Evolutionary conservation across 2,113 vertebrate genomes (phyloP).

Genomic region (Corapipo altera): DNA sequence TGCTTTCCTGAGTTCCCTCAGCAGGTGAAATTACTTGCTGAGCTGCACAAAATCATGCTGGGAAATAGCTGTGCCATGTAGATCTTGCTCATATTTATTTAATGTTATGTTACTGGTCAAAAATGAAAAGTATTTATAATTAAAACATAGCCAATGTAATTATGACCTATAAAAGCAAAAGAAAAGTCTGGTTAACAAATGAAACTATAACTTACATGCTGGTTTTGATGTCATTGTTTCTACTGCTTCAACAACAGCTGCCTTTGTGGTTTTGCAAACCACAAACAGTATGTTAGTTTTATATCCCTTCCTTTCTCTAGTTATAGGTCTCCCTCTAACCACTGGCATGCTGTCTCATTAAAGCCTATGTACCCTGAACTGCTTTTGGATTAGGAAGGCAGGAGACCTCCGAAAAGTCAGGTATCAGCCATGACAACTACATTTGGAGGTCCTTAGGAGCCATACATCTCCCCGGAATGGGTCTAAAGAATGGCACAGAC

Average conservation of each 20-base stretch:
- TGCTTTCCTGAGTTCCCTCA: conserved; percentile 31
- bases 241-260: neutral
- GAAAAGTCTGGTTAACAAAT: conserved; percentile 13
- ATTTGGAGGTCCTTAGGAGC: neutral
- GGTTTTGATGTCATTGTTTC: neutral
- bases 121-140: conserved; percentile 44
- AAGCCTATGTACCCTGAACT: neutral
- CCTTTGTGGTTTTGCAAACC: conserved; percentile 1
- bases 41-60: conserved; percentile 29
- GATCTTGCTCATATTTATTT: conserved; percentile 39
- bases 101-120: conserved; percentile 20
- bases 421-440: neutral
- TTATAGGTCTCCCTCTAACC: neutral
- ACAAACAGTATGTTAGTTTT: neutral
- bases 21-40: conserved; percentile 38
- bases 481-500: neutral
- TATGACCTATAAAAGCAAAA: conserved; percentile 38
- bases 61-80: neutral
- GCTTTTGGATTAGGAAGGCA: neutral
- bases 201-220: conserved; percentile 11
- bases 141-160: neutral
- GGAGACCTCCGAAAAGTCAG: neutral
- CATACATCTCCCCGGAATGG: neutral
- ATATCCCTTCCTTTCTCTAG: neutral
- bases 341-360: neutral